A percentile compares a stretch with the other conserved stretches of the same genome.
These are phyloP conservation scores for Perithous albicinctus DNA, from an alignment of 2,888 invertebrate species.

Conservation along the genomic window DNA sequence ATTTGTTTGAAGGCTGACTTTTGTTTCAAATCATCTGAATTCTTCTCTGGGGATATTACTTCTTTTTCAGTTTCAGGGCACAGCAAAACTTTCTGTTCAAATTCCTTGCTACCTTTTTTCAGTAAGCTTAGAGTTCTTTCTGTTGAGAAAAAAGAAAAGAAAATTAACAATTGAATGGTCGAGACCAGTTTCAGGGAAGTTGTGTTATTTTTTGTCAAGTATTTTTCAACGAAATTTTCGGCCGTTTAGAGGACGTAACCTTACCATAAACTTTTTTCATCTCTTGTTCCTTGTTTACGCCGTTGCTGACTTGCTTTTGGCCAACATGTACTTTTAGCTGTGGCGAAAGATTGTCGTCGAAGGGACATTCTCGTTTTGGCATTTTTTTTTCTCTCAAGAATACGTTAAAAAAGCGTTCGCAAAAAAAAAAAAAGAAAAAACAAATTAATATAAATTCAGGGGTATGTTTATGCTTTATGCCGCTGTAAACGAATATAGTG, in stretches of 20 bases:
- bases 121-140: slow-evolving; percentile 76
- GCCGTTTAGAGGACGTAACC: slow-evolving; percentile 62
- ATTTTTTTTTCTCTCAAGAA: slow-evolving; percentile 64
- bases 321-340: slow-evolving; percentile 79
- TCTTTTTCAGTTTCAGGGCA: slow-evolving; percentile 54
- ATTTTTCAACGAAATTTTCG: neutral
- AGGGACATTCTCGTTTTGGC: slow-evolving; percentile 79
- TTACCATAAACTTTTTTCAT: slow-evolving; percentile 80
- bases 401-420: neutral
- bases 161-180: too few relatives aligned
- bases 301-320: slow-evolving; percentile 76
- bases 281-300: slow-evolving; percentile 74
- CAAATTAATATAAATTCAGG: neutral
- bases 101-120: slow-evolving; percentile 74
- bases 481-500: neutral
- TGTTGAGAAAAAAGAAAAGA: slow-evolving; percentile 53
- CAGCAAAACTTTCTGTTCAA: slow-evolving; percentile 69
- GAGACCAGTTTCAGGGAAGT: neutral
- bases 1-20: slow-evolving; percentile 74
- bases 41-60: slow-evolving; percentile 29
- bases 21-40: slow-evolving; percentile 3
- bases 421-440: too few relatives aligned
- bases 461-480: slow-evolving; percentile 8
- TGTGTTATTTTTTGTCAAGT: slow-evolving; percentile 11
- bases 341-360: slow-evolving; percentile 76